Percentiles rank a stretch among this genome's conserved stretches.
These are phyloP conservation scores for Leuctra nigra DNA, from an alignment of 2,888 invertebrate species.

Conservation along the genomic window DNA sequence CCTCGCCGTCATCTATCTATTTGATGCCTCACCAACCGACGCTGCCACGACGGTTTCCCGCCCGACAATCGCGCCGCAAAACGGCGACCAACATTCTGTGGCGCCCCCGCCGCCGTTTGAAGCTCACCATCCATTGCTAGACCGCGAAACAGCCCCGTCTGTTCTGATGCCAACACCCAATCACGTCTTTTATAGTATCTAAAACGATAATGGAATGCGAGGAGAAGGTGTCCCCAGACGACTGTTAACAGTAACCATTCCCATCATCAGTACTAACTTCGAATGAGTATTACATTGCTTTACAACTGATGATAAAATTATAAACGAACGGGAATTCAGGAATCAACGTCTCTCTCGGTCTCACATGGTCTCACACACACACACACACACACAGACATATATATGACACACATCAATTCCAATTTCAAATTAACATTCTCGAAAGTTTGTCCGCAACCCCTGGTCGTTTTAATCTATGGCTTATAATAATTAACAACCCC, in stretches of 20 bases:
- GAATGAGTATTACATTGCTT: neutral
- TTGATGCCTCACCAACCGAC: too few relatives aligned
- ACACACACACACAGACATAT: neutral
- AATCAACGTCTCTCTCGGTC: neutral
- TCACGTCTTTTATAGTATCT: neutral
- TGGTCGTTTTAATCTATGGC: conserved; percentile 16
- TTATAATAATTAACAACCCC: conserved; percentile 18
- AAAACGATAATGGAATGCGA: conserved; percentile 3
- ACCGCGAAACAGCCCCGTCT: too few relatives aligned
- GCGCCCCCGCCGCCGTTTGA: too few relatives aligned
- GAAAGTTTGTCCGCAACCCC: neutral
- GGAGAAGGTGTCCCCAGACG: neutral
- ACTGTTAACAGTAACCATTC: neutral
- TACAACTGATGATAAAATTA: neutral
- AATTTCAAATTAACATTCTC: conserved; percentile 12
- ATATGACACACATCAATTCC: neutral
- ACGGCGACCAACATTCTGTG: too few relatives aligned
- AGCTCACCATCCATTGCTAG: too few relatives aligned
- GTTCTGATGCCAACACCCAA: too few relatives aligned
- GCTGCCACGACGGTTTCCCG: too few relatives aligned
- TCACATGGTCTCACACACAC: neutral
- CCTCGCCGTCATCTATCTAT: too few relatives aligned
- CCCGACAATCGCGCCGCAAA: too few relatives aligned
- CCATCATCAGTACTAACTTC: neutral
- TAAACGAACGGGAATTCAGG: too few relatives aligned